Evolutionary conservation across 2,797 vertebrate genomes (phyloP), one percentile per base, ranked within the genome.

Genomic region (Helarctos malayanus): DNA sequence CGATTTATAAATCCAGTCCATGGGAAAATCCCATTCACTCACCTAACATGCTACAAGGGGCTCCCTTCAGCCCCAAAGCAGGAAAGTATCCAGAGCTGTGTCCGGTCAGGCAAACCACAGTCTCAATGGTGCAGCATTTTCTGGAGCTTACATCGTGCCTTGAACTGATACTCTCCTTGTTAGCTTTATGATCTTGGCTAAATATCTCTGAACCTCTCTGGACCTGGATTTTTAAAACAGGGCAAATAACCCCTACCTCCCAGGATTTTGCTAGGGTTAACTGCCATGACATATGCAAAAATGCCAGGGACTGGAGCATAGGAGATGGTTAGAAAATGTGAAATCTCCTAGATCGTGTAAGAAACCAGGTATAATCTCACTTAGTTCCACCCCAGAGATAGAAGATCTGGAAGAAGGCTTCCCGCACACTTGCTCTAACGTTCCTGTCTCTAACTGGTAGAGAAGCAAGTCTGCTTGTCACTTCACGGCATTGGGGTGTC

Each of bases 131-230:
- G 47, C 65, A 57, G 11, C 11, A 47, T 83, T 81, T 93, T 84
- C 75, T 29, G 85, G 45, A 81, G 14, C 25, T 89, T 65, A 49
- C 19, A 6, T 32, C 19, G 56, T 19, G 18, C 23, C 32, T 9
- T 86, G 41, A 52, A 76, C 56, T 0, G 0, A 41, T 81, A 49
- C 69, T 76, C 56, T 91, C 68, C 45, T 73, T 25, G 59, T 91
- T 35, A 89, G 52, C 61, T 82, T 45, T 87, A 65, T 68, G 73
- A 75, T 38, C 73, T 75, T 59, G 32, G n/a, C 41, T 63, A 89
- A 56, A 78, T 68, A 57, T 69, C 49, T 81, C 47, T 45, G 69
- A 35, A 21, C 38, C 32, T 68, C 83, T 59, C 78, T n/a, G 38
- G 41, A 35, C 71, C 49, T 41, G 32, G 23, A 2, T 69, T 69